Evolutionary conservation across 2,797 vertebrate species (phyloP), one percentile per base, ranked within the genome.

Genomic region (Hipposideros larvatus): DNA sequence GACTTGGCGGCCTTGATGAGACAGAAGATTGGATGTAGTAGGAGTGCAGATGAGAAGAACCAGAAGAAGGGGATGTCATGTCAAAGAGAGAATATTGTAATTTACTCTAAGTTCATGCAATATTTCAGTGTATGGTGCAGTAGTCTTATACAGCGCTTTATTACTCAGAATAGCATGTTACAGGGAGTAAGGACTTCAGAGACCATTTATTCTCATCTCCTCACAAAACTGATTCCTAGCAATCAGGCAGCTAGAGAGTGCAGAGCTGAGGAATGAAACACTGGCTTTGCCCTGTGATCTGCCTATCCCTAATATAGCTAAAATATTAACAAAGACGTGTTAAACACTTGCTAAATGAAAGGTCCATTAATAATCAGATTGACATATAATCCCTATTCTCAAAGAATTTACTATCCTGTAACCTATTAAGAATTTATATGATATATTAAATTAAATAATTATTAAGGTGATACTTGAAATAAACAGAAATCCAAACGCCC

Each of bases 371-470:
- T 61, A 14, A 87, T 11, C 4, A n/a, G 43, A 73, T 48, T 73
- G 18, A 46, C 74, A 70, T 24, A 46, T 75, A 46, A 73, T 41
- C 53, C 34, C 0, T 37, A n/a, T 96, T 80, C 18, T 80, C 66
- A 90, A 95, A 55, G 28, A 95, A 90, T 53, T 73, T 41, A 26
- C 46, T 86, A 59, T 59, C 65, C 37, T 71, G 10, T 51, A 16
- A 70, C 15, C n/a, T 59, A 68, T 2, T 90, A 43, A 88, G 55
- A 94, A 55, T 65, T 88, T 74, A 43, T 28, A 80, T 75, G 88
- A 43, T n/a, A 70, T 46, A 61, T 57, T 68, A 88, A 83, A 85
- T 82, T 66, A 87, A 95, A 28, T 46, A 46, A 87, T 94, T 88
- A 75, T 43, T 71, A 91, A 92, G 43, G 41, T 87, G 68, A 85